These are phyloP conservation scores for Drosophila longiperda DNA, from an alignment of 2,888 invertebrate species.

Conservation along the genomic window DNA sequence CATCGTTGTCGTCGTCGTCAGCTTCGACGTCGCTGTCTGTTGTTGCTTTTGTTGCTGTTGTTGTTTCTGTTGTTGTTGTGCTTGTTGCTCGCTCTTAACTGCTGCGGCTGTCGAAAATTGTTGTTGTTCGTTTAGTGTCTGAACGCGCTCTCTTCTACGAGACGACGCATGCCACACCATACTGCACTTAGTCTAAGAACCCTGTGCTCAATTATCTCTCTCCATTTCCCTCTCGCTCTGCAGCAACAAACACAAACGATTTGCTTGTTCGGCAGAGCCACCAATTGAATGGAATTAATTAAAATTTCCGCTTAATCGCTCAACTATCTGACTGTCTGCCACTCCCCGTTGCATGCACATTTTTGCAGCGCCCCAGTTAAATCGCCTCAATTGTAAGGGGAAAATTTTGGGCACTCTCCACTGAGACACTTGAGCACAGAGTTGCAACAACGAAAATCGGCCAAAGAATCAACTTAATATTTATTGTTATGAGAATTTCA, in stretches of 20 bases:
- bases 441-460: slow-evolving; percentile 6
- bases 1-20: slow-evolving; percentile 38
- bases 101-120: slow-evolving; percentile 66
- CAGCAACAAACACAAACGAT: slow-evolving; percentile 56
- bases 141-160: slow-evolving; percentile 18
- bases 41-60: slow-evolving; percentile 25
- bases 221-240: background rate
- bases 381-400: slow-evolving; percentile 20
- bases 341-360: slow-evolving; percentile 40
- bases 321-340: slow-evolving; percentile 14
- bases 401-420: slow-evolving; percentile 1
- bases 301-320: slow-evolving; percentile 79
- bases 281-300: slow-evolving; percentile 79
- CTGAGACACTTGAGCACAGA: slow-evolving; percentile 56
- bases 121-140: slow-evolving; percentile 64
- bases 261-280: slow-evolving; percentile 45
- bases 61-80: slow-evolving; percentile 33
- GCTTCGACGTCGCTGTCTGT: slow-evolving; percentile 17
- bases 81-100: slow-evolving; percentile 41
- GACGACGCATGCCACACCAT: slow-evolving; percentile 53
- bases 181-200: slow-evolving; percentile 62
- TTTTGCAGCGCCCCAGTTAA: slow-evolving; percentile 57
- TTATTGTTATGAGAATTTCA: slow-evolving; percentile 8
- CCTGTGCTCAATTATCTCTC: slow-evolving; percentile 58
- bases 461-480: slow-evolving; percentile 7